Evolutionary conservation across 2,888 invertebrate genomes (phyloP).

Genomic region (Agriotes lineatus): DNA sequence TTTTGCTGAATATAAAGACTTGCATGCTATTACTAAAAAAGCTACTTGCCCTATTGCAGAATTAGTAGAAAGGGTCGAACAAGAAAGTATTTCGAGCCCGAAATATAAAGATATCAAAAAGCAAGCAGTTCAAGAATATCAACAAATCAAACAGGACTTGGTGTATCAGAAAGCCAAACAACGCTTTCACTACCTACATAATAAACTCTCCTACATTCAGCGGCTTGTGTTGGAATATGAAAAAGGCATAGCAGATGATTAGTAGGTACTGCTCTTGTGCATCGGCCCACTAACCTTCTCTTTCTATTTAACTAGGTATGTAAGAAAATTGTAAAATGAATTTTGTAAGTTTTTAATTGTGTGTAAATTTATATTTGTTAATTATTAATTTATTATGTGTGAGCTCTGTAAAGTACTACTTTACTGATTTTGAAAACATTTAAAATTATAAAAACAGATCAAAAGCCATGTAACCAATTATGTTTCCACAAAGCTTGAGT

Average conservation of each 20-base stretch:
- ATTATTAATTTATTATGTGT: slow-evolving; percentile 30
- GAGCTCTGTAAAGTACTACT: slow-evolving; percentile 10
- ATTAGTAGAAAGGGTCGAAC: slow-evolving; percentile 79
- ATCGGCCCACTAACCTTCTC: slow-evolving; percentile 55
- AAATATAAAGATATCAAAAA: slow-evolving; percentile 82
- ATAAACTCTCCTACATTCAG: slow-evolving; percentile 94
- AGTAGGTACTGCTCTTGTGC: slow-evolving; percentile 60
- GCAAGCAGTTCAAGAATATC: slow-evolving; percentile 87
- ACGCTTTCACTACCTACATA: slow-evolving; percentile 90
- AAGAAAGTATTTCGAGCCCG: slow-evolving; percentile 69
- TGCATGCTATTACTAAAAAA: slow-evolving; percentile 84
- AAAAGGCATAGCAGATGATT: slow-evolving; percentile 64
- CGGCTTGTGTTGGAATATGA: slow-evolving; percentile 90
- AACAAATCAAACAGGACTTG: slow-evolving; percentile 80
- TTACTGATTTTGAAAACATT: too few relatives aligned
- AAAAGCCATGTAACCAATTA: not conserved
- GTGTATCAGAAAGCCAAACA: slow-evolving; percentile 82
- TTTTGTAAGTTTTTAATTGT: slow-evolving; percentile 26
- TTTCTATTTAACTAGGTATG: slow-evolving; percentile 30
- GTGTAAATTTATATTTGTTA: slow-evolving; percentile 25
- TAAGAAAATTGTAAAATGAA: slow-evolving; percentile 19
- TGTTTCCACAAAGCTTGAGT: not conserved
- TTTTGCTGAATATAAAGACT: slow-evolving; percentile 86
- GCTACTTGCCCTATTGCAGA: slow-evolving; percentile 85
- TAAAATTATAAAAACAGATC: too few relatives aligned